Conservation (phyloP, 2,113 vertebrate genomes). For the Phalacrocorax brasilianus region DNA sequence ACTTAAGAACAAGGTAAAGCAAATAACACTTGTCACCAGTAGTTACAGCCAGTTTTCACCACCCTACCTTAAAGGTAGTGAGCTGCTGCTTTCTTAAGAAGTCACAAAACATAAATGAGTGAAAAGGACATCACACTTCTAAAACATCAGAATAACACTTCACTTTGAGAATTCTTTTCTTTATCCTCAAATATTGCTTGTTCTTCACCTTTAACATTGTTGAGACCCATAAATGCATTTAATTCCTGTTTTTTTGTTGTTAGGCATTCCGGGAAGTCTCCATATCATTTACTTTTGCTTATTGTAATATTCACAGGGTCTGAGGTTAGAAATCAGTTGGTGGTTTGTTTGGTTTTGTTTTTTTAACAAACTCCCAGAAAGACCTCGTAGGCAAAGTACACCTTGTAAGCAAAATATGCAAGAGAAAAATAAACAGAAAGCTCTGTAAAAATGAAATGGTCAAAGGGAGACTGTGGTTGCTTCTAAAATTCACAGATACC, state of each 20-base stretch:
- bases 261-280: background rate
- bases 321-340: background rate
- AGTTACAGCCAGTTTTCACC: slow-evolving; percentile 19
- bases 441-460: background rate
- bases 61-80: background rate
- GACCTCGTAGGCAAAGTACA: background rate
- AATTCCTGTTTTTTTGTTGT: background rate
- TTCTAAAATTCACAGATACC: background rate
- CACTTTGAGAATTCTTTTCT: background rate
- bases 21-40: slow-evolving; percentile 30
- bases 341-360: background rate
- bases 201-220: background rate
- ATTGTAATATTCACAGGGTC: background rate
- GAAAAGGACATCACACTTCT: background rate
- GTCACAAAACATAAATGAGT: background rate
- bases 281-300: background rate
- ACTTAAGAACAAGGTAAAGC: slow-evolving; percentile 20
- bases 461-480: background rate
- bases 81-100: background rate
- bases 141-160: background rate
- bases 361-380: background rate
- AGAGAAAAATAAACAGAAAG: background rate
- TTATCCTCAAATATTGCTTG: background rate
- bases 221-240: background rate
- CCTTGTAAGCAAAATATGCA: background rate